These are phyloP conservation scores for Centropus bengalensis DNA, from an alignment of 2,113 vertebrate genomes.

Conservation along the genomic window DNA sequence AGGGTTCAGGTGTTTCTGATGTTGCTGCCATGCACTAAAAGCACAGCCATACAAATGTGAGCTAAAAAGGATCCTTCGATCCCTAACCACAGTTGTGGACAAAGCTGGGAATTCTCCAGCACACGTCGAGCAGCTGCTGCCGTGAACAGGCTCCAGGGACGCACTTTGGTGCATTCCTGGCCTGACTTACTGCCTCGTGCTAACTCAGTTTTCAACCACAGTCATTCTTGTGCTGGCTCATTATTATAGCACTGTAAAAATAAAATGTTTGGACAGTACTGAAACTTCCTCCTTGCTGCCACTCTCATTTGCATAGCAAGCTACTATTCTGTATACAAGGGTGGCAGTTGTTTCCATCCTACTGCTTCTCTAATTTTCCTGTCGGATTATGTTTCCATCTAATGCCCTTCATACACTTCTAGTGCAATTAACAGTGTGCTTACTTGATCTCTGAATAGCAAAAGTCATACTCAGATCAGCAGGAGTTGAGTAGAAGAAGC, in stretches of 20 bases:
- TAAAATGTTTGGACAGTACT: slow-evolving; percentile 4
- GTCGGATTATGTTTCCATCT: slow-evolving; percentile 5
- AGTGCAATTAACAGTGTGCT: neutral
- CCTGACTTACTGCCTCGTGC: slow-evolving; percentile 9
- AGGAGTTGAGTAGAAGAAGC: neutral
- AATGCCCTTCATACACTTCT: neutral
- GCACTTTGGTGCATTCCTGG: slow-evolving; percentile 65
- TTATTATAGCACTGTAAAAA: slow-evolving; percentile 37
- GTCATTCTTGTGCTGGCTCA: slow-evolving; percentile 32
- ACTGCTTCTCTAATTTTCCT: slow-evolving; percentile 21
- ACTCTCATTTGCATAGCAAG: neutral
- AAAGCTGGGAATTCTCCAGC: slow-evolving; percentile 65
- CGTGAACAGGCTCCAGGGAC: slow-evolving; percentile 59
- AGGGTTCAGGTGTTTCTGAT: slow-evolving; percentile 55
- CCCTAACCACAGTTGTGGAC: neutral
- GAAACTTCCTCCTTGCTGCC: slow-evolving; percentile 4
- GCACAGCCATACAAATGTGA: slow-evolving; percentile 20
- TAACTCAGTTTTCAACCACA: slow-evolving; percentile 57
- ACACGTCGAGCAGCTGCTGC: slow-evolving; percentile 59
- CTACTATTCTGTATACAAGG: neutral
- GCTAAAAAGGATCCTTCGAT: slow-evolving; percentile 15
- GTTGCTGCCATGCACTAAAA: slow-evolving; percentile 49
- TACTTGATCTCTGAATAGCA: slow-evolving; percentile 2
- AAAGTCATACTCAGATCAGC: neutral
- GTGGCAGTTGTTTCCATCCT: neutral